Conservation (phyloP, 2,797 vertebrate species). For the Gallinago stenura region DNA sequence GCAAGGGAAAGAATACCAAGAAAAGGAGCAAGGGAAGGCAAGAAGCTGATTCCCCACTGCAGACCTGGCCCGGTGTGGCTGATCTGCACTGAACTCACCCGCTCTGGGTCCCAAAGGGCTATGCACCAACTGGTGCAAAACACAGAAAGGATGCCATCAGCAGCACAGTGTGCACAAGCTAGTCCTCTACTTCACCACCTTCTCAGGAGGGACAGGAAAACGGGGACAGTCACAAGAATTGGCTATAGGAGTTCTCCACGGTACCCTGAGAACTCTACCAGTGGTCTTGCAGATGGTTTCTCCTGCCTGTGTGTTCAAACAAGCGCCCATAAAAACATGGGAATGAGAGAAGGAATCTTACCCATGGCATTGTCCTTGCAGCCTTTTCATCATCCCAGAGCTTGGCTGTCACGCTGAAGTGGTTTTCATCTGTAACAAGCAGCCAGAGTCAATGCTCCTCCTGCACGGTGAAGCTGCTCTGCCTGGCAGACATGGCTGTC, state of each 20-base stretch:
- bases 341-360: neutral
- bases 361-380: rapidly evolving
- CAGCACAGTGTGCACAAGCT: neutral
- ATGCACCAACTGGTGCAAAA: neutral
- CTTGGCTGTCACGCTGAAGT: neutral
- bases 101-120: neutral
- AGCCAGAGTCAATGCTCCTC: neutral
- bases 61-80: neutral
- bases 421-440: neutral
- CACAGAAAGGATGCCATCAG: neutral
- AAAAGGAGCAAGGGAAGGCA: neutral
- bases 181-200: neutral
- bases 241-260: neutral
- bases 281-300: neutral
- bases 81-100: neutral
- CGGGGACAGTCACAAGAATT: neutral
- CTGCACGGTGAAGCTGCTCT: rapidly evolving
- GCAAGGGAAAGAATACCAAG: neutral
- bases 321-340: neutral
- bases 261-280: neutral
- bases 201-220: neutral
- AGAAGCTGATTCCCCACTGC: neutral
- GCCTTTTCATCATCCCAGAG: neutral
- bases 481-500: neutral
- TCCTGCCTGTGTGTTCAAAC: neutral